Evolutionary conservation across 2,888 invertebrate genomes (phyloP).

Genomic region (Rhingia rostrata): DNA sequence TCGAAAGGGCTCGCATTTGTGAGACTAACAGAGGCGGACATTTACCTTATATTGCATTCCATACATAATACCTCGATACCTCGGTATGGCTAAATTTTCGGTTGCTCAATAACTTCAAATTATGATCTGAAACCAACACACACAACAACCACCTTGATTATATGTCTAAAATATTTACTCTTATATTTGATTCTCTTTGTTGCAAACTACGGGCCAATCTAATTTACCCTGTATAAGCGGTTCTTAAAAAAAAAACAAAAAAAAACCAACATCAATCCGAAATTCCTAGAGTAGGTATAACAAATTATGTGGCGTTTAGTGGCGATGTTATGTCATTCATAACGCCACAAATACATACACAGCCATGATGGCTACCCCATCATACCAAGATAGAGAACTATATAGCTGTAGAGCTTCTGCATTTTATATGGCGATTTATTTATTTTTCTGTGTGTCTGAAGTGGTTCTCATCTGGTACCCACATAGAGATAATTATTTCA

Average conservation of each 20-base stretch:
- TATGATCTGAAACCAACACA: too few species aligned
- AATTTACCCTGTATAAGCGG: background rate
- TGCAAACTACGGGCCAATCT: background rate
- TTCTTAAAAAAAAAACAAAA: slow-evolving; percentile 8
- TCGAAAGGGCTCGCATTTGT: too few species aligned
- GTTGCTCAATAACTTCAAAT: too few species aligned
- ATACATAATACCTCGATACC: too few species aligned
- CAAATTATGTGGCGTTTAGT: slow-evolving; percentile 54
- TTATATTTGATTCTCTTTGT: background rate
- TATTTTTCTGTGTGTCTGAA: slow-evolving; percentile 16
- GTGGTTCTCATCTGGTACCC: slow-evolving; percentile 8
- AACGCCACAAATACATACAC: slow-evolving; percentile 38
- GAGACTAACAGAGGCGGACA: too few species aligned
- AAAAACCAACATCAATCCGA: slow-evolving; percentile 20
- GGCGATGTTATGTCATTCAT: slow-evolving; percentile 54
- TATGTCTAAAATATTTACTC: too few species aligned
- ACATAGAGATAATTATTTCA: slow-evolving; percentile 32
- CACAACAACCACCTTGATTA: too few species aligned
- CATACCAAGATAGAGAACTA: background rate
- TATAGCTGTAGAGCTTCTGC: too few species aligned
- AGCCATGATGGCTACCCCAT: background rate
- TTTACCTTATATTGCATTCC: too few species aligned
- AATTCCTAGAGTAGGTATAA: slow-evolving; percentile 55
- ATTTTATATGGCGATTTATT: background rate
- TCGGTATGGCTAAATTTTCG: too few species aligned